Conservation (phyloP, 2,113 vertebrate species). For the Aptenodytes forsteri region DNA sequence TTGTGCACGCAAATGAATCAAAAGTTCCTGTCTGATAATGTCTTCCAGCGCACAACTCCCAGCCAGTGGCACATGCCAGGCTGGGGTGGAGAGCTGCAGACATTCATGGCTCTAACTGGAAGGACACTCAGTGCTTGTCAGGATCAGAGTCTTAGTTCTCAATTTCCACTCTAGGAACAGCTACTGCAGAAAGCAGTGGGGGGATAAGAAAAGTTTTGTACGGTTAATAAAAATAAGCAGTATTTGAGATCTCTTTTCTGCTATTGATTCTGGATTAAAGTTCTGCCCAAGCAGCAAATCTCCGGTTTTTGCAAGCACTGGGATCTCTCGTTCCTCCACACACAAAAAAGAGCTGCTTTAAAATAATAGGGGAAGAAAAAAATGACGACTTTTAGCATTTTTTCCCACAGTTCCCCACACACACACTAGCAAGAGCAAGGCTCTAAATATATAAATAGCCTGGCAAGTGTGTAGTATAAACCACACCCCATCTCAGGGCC, state of each 20-base stretch:
- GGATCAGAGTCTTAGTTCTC: background rate
- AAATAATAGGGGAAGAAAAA: background rate
- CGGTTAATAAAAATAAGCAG: background rate
- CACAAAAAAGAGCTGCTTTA: background rate
- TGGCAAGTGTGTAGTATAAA: background rate
- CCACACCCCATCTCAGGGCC: background rate
- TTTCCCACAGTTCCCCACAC: background rate
- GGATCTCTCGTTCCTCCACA: background rate
- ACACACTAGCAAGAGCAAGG: background rate
- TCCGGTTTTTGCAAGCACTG: background rate
- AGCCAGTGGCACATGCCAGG: constrained; percentile 46
- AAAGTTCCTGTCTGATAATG: constrained; percentile 48
- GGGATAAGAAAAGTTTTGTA: background rate
- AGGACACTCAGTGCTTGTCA: background rate
- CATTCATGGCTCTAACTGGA: background rate
- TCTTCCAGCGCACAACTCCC: background rate
- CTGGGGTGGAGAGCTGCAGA: constrained; percentile 39
- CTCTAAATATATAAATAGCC: background rate
- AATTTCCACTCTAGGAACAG: background rate
- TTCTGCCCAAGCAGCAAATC: background rate
- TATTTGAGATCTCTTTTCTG: background rate
- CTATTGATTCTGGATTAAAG: background rate
- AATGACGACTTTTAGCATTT: background rate
- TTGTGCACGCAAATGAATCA: background rate
- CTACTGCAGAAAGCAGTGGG: background rate